Base-by-base conservation (phyloP, 2,113 vertebrate genomes). In the Ammodytes marinus region DNA sequence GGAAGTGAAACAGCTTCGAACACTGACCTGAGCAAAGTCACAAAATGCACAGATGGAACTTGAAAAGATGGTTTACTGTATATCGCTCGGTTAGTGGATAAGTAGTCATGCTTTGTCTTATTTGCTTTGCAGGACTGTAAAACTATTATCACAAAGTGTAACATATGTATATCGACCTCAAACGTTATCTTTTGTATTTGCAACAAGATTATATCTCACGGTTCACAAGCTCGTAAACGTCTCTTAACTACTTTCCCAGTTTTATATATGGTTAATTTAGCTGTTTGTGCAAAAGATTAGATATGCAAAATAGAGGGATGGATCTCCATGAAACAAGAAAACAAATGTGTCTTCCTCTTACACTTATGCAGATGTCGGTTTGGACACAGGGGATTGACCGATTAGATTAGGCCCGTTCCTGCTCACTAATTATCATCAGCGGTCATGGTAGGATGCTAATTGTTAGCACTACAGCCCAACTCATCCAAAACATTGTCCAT, bases 401-500 rank as follows among this genome's bases (percentile, higher is more conserved):
- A 46, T 47, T 54, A 39, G 8, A 83, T 78, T 65, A 69, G 2
- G 4, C 27, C 5, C 3, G 2, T 71, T 71, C 8, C 42, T 27
- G 3, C 49, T 74, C n/a, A 50, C 65, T 63, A 73, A 83, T 78
- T 61, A 80, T 27, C 79, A 66, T 76, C 72, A 42, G 10, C 53
- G 46, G 71, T 77, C 58, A 69, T 73, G 45, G 61, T 69, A 66
- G 40, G 17, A 39, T 74, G 47, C 8, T 54, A 27, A 74, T 49
- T 60, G 15, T 59, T 71, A 35, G 53, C 59, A 45, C 27, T 19
- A 9, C 15, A 83, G 35, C 50, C 9, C 55, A 70, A 19, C 9
- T 75, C 72, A 35, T 69, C 50, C 63, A 83, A 79, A 74, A 71
- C 47, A 68, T 43, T 27, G 0, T 72, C 69, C 55, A 87, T 75